These are phyloP conservation scores for Eptatretus burgeri DNA, from an alignment of 2,113 vertebrate species.

Conservation along the genomic window DNA sequence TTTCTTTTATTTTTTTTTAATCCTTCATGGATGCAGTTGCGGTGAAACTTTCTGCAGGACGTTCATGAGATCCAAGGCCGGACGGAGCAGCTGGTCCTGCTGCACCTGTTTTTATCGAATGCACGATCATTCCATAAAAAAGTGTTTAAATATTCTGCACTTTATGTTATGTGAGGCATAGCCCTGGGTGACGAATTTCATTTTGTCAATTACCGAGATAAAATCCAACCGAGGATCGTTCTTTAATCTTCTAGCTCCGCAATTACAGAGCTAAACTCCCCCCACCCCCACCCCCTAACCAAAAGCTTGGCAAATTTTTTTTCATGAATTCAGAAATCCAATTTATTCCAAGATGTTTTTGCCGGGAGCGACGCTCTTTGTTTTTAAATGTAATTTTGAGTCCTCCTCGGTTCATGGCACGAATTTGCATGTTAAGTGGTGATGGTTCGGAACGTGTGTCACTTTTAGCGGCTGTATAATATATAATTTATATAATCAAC, in stretches of 20 bases:
- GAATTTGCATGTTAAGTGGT: slow-evolving; percentile 6
- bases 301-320: no score
- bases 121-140: no score
- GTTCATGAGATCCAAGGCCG: no score
- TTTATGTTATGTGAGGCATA: background rate
- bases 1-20: no score
- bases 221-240: background rate
- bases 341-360: slow-evolving; percentile 3
- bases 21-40: no score
- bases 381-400: background rate
- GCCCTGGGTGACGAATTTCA: slow-evolving; percentile 4
- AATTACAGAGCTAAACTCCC: background rate
- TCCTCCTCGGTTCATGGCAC: background rate
- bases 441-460: no score
- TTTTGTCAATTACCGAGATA: slow-evolving; percentile 6
- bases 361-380: background rate
- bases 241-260: background rate
- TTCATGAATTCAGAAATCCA: slow-evolving; percentile 3
- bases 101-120: no score
- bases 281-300: background rate
- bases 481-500: no score
- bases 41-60: no score
- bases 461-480: no score
- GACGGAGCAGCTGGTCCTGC: no score
- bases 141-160: no score